Evolutionary conservation across 1,140 invertebrate species (phyloP).

Genomic region (Eciton burchellii): DNA sequence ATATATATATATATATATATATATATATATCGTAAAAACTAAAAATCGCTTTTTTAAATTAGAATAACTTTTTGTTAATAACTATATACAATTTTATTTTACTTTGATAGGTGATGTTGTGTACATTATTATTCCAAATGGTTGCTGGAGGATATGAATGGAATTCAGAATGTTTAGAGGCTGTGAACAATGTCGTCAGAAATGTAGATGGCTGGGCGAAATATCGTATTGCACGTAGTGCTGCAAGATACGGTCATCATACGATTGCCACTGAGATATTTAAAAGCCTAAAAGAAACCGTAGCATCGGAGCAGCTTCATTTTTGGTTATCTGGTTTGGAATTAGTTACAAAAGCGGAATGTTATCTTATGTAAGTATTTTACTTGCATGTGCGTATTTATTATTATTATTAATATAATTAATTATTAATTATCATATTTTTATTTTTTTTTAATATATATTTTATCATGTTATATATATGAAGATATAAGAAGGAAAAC

Average conservation of each 20-base stretch:
- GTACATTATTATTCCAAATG: slow-evolving; percentile 94
- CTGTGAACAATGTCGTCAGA: slow-evolving; percentile 87
- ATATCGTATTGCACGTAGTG: slow-evolving; percentile 94
- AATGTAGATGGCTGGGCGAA: slow-evolving; percentile 92
- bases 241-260: slow-evolving; percentile 94
- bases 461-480: slow-evolving; percentile 55
- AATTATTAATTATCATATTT: slow-evolving; percentile 16
- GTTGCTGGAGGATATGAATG: slow-evolving; percentile 88
- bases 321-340: slow-evolving; percentile 95
- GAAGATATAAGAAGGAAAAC: slow-evolving; percentile 77
- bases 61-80: neutral
- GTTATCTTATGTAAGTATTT: slow-evolving; percentile 84
- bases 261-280: slow-evolving; percentile 90
- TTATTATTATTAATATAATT: no score
- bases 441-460: no score
- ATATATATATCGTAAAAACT: no score
- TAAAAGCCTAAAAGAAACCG: slow-evolving; percentile 89
- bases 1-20: no score
- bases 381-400: slow-evolving; percentile 40
- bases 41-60: neutral
- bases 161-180: slow-evolving; percentile 85
- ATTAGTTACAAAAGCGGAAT: slow-evolving; percentile 89
- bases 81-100: slow-evolving; percentile 50
- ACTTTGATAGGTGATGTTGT: slow-evolving; percentile 88
- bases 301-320: slow-evolving; percentile 95